These are phyloP conservation scores for Patiria miniata DNA, from an alignment of 35 echinoderm and acorn worm genomes.

Conservation along the genomic window DNA sequence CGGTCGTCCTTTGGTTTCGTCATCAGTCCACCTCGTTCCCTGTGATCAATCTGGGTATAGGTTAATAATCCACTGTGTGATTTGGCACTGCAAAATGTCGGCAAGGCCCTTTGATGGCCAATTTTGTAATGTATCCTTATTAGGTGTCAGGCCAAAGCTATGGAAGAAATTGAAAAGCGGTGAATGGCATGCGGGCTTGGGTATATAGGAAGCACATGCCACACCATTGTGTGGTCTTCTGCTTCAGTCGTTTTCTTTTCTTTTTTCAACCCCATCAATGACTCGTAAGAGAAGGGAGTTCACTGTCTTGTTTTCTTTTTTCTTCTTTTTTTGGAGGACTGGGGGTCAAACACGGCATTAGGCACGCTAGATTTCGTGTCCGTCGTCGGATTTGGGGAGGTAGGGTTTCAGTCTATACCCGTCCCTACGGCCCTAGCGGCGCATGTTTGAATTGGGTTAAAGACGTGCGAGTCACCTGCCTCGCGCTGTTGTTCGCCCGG, in stretches of 20 bases:
- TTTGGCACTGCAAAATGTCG: conserved; percentile 10
- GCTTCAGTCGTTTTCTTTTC: conserved; percentile 4
- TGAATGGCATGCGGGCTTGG: conserved; percentile 21
- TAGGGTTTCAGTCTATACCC: conserved; percentile 37
- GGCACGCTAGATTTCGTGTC: conserved; percentile 34
- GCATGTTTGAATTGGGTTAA: conserved; percentile 52
- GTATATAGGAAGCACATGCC: not conserved
- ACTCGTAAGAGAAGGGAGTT: not conserved
- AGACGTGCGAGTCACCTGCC: conserved; percentile 41
- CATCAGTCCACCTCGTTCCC: not conserved
- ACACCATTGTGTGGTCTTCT: not conserved
- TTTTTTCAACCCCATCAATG: not conserved
- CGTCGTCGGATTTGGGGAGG: conserved; percentile 37
- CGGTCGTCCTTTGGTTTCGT: not conserved
- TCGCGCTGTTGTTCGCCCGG: conserved; percentile 50
- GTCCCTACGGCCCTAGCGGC: conserved; percentile 36
- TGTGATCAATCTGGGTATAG: not conserved
- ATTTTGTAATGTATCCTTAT: conserved; percentile 7
- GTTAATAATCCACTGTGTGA: not conserved
- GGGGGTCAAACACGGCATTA: conserved; percentile 55
- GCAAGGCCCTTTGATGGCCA: conserved; percentile 1
- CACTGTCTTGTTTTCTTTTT: not conserved
- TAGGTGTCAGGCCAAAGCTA: not conserved
- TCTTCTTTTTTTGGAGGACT: too few species aligned
- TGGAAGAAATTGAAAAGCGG: not conserved